phyloP scores from a whole-genome alignment of 2,888 invertebrate species.

The Hydrotaea diabolus region DNA sequence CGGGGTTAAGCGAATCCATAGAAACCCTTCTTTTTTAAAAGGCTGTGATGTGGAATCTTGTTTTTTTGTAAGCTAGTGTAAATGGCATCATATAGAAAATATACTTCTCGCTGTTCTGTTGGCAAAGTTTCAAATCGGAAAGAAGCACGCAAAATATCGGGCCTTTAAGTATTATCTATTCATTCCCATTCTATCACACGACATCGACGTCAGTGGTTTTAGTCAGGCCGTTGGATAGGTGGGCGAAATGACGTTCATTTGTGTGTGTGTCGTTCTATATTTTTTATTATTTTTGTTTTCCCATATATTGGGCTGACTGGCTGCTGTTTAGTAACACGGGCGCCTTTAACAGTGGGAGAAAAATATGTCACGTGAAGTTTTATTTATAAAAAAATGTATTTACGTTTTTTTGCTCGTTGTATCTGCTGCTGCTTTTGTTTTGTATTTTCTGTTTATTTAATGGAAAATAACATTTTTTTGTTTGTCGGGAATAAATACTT shows the following conservation, averaged over 20 bases:
- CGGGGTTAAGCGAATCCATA: too few relatives aligned
- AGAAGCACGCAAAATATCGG: conserved; percentile 46
- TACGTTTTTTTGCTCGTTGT: conserved; percentile 8
- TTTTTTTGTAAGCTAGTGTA: too few relatives aligned
- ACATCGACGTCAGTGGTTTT: background rate
- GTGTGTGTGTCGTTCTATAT: background rate
- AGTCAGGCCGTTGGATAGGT: background rate
- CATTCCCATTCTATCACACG: conserved; percentile 23
- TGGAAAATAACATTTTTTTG: background rate
- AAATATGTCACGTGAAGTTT: conserved; percentile 50
- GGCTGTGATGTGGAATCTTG: too few relatives aligned
- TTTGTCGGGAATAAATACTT: background rate
- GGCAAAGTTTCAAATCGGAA: conserved; percentile 58
- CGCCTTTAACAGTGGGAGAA: background rate
- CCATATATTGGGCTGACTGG: conserved; percentile 10
- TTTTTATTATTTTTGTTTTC: background rate
- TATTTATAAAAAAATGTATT: conserved; percentile 36
- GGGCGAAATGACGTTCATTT: conserved; percentile 36
- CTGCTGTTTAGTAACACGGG: background rate
- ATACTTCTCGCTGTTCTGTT: background rate
- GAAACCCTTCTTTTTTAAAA: too few relatives aligned
- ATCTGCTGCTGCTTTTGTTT: background rate
- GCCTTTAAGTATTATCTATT: background rate
- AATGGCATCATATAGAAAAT: too few relatives aligned
- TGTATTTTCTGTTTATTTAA: background rate